A percentile compares a stretch with the other conserved stretches of the same genome.
Conservation (phyloP, 2,888 invertebrate species). For the Smittia sp. region DNA sequence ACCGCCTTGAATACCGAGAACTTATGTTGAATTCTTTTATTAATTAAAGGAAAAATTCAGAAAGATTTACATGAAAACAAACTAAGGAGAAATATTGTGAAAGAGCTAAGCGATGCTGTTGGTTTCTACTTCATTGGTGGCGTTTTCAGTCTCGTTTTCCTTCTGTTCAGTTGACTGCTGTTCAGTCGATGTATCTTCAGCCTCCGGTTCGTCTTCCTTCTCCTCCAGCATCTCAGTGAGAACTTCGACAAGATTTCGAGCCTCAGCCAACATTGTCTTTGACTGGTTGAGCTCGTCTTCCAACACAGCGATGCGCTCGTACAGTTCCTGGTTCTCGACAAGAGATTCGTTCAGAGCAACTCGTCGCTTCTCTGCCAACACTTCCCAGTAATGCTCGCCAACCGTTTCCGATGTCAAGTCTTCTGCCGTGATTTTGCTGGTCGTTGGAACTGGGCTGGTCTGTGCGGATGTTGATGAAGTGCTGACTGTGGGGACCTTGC, state of each 20-base stretch:
- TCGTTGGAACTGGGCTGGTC: conserved; percentile 58
- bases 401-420: conserved; percentile 71
- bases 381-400: conserved; percentile 73
- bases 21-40: too few species aligned
- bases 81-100: too few species aligned
- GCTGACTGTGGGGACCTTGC: conserved; percentile 50
- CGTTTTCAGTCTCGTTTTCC: too few species aligned
- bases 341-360: conserved; percentile 69
- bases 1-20: too few species aligned
- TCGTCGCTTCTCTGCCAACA: conserved; percentile 70
- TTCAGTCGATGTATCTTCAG: background rate
- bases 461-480: conserved; percentile 45
- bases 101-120: too few species aligned
- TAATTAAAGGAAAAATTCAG: too few species aligned
- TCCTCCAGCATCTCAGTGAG: conserved; percentile 68
- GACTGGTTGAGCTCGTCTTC: conserved; percentile 63
- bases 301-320: conserved; percentile 54
- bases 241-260: conserved; percentile 70
- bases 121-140: too few species aligned
- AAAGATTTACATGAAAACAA: too few species aligned
- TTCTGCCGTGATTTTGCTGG: conserved; percentile 58
- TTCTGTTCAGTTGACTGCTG: background rate
- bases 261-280: conserved; percentile 72
- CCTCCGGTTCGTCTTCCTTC: conserved; percentile 53
- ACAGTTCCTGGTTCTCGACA: conserved; percentile 65